Evolutionary conservation across 2,888 invertebrate genomes (phyloP), one percentile per base, ranked within the genome.

Genomic region (Branchipolynoe longqiensis): DNA sequence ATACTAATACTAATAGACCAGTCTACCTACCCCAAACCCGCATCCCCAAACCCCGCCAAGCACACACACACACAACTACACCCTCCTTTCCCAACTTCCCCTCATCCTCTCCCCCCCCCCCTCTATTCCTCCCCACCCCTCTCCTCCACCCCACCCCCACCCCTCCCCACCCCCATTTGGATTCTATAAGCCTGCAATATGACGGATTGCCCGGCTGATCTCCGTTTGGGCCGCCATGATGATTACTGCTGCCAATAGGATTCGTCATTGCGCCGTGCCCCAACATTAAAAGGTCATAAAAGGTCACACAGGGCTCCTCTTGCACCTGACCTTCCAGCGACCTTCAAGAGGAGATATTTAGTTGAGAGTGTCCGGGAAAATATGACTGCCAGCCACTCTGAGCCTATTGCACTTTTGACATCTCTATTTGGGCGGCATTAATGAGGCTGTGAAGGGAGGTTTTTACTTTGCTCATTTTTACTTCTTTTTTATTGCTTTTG

Each of bases 291-390:
- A 38, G 69, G 33, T 36, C 6, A 14, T 14, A 14, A 69, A 69
- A 69, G 69, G 69, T 69, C 69, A 69, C 33, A 2, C 22, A 4
- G 38, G 36, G 36, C 38, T n/a, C 69, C 18, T 12, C 36, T 69
- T 38, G 4, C 22, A 1, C 0, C 1, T 36, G 69, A 69, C 69
- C 69, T 69, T 69, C 69, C 18, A 14, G 18, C 22, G 8, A 69
- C 69, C 69, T 36, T 33, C 36, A 36, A 38, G 38, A 69, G 38
- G 12, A 69, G 69, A 33, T 69, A 38, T 69, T 69, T 69, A 69
- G 38, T 69, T 25, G 36, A 69, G 69, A 69, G 69, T 69, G 69
- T n/a, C 69, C 69, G 12, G n/a, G 3, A 25, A 69, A 69, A 69
- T 69, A 38, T 33, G 69, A 12, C 69, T 6, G 38, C 69, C 18